A percentile compares a stretch with the other conserved stretches of the same genome.
Conservation (phyloP, 1,140 invertebrate genomes). For the Argopecten irradians region DNA sequence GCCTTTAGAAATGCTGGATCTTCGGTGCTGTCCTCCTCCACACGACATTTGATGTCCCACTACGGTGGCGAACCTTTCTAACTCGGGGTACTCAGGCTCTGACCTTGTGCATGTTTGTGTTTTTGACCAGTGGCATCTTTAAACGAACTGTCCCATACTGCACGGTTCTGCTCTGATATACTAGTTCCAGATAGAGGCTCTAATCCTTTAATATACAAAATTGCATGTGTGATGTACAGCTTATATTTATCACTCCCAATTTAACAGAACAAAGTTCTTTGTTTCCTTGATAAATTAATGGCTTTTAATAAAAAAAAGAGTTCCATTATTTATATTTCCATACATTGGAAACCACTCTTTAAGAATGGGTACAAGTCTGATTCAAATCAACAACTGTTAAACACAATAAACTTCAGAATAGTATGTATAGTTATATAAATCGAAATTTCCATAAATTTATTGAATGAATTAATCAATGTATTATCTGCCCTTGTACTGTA, state of each 20-base stretch:
- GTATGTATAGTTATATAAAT: not conserved
- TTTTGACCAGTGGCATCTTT: not conserved
- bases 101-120: not conserved
- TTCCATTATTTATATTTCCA: not conserved
- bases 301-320: too few relatives aligned
- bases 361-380: not conserved
- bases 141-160: not conserved
- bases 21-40: conserved; percentile 29
- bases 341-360: not conserved
- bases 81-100: not conserved
- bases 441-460: not conserved
- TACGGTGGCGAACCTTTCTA: conserved; percentile 14
- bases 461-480: not conserved
- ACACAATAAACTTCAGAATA: not conserved
- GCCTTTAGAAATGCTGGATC: conserved; percentile 33
- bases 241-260: too few relatives aligned
- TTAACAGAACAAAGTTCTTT: too few relatives aligned
- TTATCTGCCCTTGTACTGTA: conserved; percentile 18
- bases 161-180: conserved; percentile 27
- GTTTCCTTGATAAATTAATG: too few relatives aligned
- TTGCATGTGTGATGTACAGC: too few relatives aligned
- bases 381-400: not conserved
- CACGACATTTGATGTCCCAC: conserved; percentile 32
- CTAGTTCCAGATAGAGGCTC: not conserved
- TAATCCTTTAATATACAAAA: not conserved